Evolutionary conservation across 2,888 invertebrate species (phyloP).

Genomic region (Cerastoderma edule): DNA sequence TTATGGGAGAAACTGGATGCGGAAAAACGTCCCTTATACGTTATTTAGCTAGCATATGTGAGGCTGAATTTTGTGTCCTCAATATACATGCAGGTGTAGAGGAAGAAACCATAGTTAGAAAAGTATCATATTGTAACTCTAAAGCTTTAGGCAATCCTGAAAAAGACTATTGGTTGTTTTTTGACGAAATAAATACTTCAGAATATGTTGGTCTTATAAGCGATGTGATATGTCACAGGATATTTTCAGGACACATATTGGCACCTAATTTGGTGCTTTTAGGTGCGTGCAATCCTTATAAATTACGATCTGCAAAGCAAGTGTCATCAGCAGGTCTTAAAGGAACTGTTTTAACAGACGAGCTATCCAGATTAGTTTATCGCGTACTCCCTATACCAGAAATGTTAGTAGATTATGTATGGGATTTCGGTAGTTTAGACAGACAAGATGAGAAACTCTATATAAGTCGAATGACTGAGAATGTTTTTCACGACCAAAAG

Average conservation of each 20-base stretch:
- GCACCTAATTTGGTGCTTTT: constrained; percentile 65
- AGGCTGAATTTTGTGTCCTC: constrained; percentile 56
- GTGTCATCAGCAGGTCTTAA: constrained; percentile 65
- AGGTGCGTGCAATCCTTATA: constrained; percentile 73
- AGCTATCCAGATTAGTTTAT: constrained; percentile 66
- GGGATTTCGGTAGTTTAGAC: constrained; percentile 70
- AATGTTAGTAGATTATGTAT: constrained; percentile 69
- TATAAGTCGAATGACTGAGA: constrained; percentile 50
- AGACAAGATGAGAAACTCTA: constrained; percentile 64
- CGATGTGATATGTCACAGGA: constrained; percentile 64
- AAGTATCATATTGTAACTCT: constrained; percentile 37
- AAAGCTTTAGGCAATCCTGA: constrained; percentile 32
- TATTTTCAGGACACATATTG: constrained; percentile 51
- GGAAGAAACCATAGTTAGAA: constrained; percentile 46
- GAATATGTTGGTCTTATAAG: constrained; percentile 64
- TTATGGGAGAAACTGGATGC: constrained; percentile 77
- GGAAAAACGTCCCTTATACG: constrained; percentile 72
- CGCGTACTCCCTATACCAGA: constrained; percentile 71
- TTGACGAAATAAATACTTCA: constrained; percentile 74
- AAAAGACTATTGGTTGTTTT: constrained; percentile 64
- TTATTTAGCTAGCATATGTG: constrained; percentile 63
- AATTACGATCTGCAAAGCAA: constrained; percentile 49
- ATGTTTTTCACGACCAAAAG: constrained; percentile 21
- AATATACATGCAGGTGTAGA: constrained; percentile 70
- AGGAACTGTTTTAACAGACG: constrained; percentile 64